Percentiles rank a stretch among this genome's conserved stretches.
phyloP scores from a whole-genome alignment of 1,140 invertebrate species.

The Bemisia tabaci region DNA sequence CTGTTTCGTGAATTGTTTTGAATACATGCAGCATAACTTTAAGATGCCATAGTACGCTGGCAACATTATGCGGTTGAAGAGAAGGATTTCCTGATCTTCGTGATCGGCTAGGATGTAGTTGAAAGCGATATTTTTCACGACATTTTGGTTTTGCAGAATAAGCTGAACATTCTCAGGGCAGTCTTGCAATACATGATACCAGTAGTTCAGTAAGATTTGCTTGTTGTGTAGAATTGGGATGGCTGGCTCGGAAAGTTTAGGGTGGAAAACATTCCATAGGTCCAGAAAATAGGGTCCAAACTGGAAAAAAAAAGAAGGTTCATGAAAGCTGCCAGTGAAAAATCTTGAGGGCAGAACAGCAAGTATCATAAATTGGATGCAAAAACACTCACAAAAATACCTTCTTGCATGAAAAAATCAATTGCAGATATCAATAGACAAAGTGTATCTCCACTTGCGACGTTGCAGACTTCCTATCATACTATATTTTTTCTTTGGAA shows the following conservation, averaged over 20 bases:
- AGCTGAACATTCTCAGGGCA: conserved; percentile 83
- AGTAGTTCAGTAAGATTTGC: conserved; percentile 79
- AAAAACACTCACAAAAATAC: no score
- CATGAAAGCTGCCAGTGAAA: background rate
- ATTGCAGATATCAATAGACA: no score
- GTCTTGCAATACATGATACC: conserved; percentile 81
- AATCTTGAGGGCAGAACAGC: background rate
- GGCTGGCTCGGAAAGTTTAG: conserved; percentile 84
- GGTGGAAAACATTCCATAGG: conserved; percentile 87
- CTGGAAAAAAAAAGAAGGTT: conserved; percentile 34
- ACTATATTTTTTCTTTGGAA: no score
- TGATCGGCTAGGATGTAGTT: conserved; percentile 94
- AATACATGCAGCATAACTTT: conserved; percentile 76
- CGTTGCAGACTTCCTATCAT: no score
- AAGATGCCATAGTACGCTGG: conserved; percentile 88
- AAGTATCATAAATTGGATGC: no score
- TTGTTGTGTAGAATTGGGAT: conserved; percentile 92
- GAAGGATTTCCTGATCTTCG: conserved; percentile 85
- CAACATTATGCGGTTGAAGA: conserved; percentile 84
- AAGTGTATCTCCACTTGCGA: no score
- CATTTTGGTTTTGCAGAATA: conserved; percentile 66
- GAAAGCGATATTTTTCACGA: conserved; percentile 87
- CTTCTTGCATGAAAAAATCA: no score
- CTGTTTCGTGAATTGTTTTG: conserved; percentile 65
- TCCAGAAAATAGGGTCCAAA: conserved; percentile 79